Percentiles rank a stretch among this genome's conserved stretches.
phyloP scores from a whole-genome alignment of 2,888 invertebrate genomes.

The Strigamia transsilvanica region DNA sequence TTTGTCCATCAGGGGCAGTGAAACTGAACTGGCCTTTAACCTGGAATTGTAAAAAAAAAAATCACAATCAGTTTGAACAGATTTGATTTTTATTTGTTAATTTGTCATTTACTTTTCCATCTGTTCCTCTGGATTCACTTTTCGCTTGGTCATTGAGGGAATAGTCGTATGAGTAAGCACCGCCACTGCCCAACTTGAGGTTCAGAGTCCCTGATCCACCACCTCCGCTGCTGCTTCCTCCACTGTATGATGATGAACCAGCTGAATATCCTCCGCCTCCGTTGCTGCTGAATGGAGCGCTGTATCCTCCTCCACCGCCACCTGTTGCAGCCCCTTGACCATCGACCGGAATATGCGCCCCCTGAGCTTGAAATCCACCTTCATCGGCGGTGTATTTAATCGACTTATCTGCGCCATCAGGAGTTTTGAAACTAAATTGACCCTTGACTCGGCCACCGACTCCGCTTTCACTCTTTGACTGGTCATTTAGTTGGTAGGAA shows the following conservation, averaged over 20 bases:
- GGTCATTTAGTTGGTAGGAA: slow-evolving; percentile 20
- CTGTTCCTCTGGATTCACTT: neutral
- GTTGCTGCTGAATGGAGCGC: neutral
- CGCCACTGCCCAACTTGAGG: slow-evolving; percentile 23
- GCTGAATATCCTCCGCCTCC: neutral
- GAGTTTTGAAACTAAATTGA: slow-evolving; percentile 70
- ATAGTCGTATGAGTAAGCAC: slow-evolving; percentile 32
- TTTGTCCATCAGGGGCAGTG: slow-evolving; percentile 67
- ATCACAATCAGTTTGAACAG: too few relatives aligned
- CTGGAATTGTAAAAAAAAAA: too few relatives aligned
- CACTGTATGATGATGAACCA: neutral
- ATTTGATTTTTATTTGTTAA: too few relatives aligned
- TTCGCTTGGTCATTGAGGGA: slow-evolving; percentile 32
- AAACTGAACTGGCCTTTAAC: slow-evolving; percentile 63
- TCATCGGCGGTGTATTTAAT: slow-evolving; percentile 77
- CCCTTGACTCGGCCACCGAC: slow-evolving; percentile 51
- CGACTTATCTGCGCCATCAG: slow-evolving; percentile 75
- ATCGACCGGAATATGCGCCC: slow-evolving; percentile 59
- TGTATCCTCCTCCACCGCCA: neutral
- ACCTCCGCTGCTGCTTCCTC: neutral
- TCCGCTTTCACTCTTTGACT: slow-evolving; percentile 15
- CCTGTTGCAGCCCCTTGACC: neutral
- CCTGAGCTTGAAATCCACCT: slow-evolving; percentile 71
- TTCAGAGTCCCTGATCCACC: neutral
- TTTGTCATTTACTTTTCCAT: neutral